Conservation (phyloP, 2,888 invertebrate species). For the Drosophila neonasuta region DNA sequence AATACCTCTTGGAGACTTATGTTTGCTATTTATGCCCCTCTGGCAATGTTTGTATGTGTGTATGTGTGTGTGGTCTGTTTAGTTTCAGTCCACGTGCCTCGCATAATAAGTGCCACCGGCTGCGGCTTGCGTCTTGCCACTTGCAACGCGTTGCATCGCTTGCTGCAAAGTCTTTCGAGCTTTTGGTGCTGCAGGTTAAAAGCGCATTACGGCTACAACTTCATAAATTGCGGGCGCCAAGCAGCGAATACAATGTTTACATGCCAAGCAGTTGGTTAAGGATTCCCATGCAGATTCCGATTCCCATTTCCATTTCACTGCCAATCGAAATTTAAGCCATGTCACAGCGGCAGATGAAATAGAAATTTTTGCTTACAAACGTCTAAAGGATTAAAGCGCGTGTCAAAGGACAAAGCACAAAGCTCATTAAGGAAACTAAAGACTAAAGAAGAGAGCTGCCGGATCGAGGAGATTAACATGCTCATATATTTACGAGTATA, state of each 20-base stretch:
- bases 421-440: constrained; percentile 52
- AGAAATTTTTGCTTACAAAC: constrained; percentile 51
- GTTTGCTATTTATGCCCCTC: constrained; percentile 59
- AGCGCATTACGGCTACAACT: constrained; percentile 74
- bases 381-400: constrained; percentile 26
- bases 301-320: constrained; percentile 10
- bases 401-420: constrained; percentile 57
- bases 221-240: constrained; percentile 65
- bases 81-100: constrained; percentile 67
- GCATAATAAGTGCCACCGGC: constrained; percentile 63
- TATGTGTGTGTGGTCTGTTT: constrained; percentile 50
- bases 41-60: constrained; percentile 19
- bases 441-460: not conserved
- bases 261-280: constrained; percentile 69
- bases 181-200: constrained; percentile 70
- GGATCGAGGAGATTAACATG: not conserved
- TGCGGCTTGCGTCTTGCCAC: constrained; percentile 13
- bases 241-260: constrained; percentile 58
- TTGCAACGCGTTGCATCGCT: constrained; percentile 27
- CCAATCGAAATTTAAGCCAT: constrained; percentile 41
- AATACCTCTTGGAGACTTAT: constrained; percentile 26
- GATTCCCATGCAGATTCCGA: not conserved
- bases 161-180: constrained; percentile 19
- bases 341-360: constrained; percentile 42
- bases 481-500: not conserved